Percentiles rank a stretch among this genome's conserved stretches.
Evolutionary conservation across 2,888 invertebrate genomes (phyloP).

Genomic region (Amphiduros pacificus): DNA sequence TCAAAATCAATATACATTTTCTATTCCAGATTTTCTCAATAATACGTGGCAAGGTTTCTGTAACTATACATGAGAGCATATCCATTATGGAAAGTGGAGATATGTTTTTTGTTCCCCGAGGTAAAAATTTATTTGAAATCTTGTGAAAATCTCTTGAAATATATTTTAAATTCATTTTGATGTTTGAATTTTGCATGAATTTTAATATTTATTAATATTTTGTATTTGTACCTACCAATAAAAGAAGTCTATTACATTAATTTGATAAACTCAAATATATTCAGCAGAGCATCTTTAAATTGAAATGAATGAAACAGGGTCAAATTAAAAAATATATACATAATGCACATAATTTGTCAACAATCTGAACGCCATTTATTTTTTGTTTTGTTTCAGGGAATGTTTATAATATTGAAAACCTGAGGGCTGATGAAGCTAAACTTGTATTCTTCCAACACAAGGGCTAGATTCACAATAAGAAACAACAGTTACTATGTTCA

Average conservation of each 20-base stretch:
- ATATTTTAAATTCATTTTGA: neutral
- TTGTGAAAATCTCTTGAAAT: neutral
- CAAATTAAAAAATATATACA: no score
- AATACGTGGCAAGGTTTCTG: constrained; percentile 42
- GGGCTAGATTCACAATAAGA: no score
- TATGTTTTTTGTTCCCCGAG: constrained; percentile 47
- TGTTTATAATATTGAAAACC: constrained; percentile 44
- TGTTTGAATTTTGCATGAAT: neutral
- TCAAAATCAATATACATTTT: neutral
- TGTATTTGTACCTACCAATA: no score
- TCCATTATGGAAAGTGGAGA: constrained; percentile 42
- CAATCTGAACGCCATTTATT: neutral
- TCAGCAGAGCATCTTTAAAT: no score
- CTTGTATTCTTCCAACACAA: constrained; percentile 25
- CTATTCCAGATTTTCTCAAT: constrained; percentile 39
- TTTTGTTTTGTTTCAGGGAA: constrained; percentile 38
- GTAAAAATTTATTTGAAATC: no score
- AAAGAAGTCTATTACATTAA: no score
- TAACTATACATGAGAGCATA: constrained; percentile 45
- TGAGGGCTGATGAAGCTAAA: constrained; percentile 42
- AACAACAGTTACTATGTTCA: no score
- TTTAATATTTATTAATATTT: neutral
- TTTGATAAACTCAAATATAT: no score
- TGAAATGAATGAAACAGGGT: no score
- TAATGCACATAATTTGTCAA: no score